These are phyloP conservation scores for Scaptomyza caliginosa DNA, from an alignment of 2,888 invertebrate genomes.

Conservation along the genomic window DNA sequence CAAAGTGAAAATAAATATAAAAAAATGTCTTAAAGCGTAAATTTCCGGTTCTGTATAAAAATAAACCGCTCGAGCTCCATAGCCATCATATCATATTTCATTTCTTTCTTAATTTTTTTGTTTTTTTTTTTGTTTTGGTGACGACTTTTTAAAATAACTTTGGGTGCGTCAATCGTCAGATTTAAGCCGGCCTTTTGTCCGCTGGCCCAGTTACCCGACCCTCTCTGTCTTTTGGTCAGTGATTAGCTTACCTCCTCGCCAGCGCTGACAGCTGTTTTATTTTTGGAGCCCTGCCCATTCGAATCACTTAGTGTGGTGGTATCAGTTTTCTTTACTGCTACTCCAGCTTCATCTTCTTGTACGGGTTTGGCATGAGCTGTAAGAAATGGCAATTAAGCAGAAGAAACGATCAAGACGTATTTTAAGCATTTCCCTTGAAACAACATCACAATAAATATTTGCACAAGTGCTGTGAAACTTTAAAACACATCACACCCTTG, in stretches of 20 bases:
- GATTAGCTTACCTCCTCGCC: slow-evolving; percentile 62
- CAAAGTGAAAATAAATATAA: slow-evolving; percentile 73
- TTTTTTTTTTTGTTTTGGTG: neutral
- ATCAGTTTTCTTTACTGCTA: slow-evolving; percentile 43
- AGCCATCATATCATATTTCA: slow-evolving; percentile 56
- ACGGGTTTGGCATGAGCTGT: slow-evolving; percentile 65
- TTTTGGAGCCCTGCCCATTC: slow-evolving; percentile 49
- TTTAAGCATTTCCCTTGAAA: slow-evolving; percentile 8
- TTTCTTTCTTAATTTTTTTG: neutral
- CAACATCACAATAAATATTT: slow-evolving; percentile 28
- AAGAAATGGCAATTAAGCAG: slow-evolving; percentile 52
- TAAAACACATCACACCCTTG: slow-evolving; percentile 33
- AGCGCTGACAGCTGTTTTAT: slow-evolving; percentile 65
- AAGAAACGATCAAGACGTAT: slow-evolving; percentile 45
- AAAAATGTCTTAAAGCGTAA: slow-evolving; percentile 47
- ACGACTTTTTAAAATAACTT: slow-evolving; percentile 14
- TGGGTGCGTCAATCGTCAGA: slow-evolving; percentile 42
- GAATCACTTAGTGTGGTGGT: slow-evolving; percentile 61
- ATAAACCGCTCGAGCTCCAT: slow-evolving; percentile 50
- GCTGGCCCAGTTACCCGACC: slow-evolving; percentile 49
- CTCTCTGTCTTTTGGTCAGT: neutral
- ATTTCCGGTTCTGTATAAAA: slow-evolving; percentile 74
- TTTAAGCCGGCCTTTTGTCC: slow-evolving; percentile 36
- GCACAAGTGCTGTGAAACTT: slow-evolving; percentile 10
- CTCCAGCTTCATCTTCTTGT: slow-evolving; percentile 24